Evolutionary conservation across 64 coral and sea anemone genomes (phyloP).

Genomic region (Pocillopora verrucosa): DNA sequence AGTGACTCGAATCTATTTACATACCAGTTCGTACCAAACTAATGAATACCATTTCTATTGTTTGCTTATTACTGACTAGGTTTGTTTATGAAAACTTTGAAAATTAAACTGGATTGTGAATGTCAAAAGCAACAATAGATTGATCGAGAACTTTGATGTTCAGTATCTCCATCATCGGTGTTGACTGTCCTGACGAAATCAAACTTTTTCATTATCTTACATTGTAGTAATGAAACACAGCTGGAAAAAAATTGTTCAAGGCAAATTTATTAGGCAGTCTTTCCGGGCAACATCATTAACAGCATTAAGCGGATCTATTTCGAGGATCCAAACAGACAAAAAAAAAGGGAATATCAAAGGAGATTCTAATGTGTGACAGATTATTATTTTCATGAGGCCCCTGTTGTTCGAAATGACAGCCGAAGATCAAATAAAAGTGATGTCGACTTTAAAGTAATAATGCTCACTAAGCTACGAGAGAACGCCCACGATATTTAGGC

Average conservation of each 20-base stretch:
- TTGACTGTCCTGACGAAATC: neutral
- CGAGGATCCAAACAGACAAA: too few species aligned
- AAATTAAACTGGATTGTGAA: conserved; percentile 13
- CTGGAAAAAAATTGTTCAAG: neutral
- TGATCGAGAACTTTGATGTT: neutral
- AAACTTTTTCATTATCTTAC: neutral
- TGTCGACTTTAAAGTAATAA: too few species aligned
- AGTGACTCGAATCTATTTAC: neutral
- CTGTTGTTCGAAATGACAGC: too few species aligned
- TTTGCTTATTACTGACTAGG: neutral
- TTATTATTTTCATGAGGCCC: too few species aligned
- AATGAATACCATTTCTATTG: conserved; percentile 28
- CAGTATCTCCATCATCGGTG: neutral
- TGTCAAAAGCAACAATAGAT: neutral
- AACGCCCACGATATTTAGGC: too few species aligned
- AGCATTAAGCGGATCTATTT: too few species aligned
- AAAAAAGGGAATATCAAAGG: too few species aligned
- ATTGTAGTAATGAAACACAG: neutral
- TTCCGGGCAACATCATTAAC: too few species aligned
- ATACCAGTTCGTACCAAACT: conserved; percentile 1
- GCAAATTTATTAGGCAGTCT: too few species aligned
- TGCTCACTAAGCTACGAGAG: too few species aligned
- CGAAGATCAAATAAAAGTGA: too few species aligned
- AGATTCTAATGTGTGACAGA: too few species aligned
- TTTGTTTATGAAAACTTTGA: conserved; percentile 12